These are phyloP conservation scores for Zootoca vivipara DNA, from an alignment of 2,113 vertebrate genomes.

Conservation along the genomic window DNA sequence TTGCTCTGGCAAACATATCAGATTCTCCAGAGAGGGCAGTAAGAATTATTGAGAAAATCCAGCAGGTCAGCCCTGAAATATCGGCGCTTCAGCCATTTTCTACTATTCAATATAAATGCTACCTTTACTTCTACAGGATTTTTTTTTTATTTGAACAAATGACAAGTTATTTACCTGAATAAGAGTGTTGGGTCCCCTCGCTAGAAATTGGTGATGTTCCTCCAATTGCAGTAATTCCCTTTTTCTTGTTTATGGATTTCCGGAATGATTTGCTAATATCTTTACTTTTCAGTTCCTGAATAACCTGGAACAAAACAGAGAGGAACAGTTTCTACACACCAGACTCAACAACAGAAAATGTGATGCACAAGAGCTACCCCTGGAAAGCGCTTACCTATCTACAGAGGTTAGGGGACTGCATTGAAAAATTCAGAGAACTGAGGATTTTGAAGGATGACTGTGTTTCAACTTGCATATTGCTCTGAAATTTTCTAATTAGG, in stretches of 20 bases:
- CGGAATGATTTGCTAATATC: slow-evolving; percentile 91
- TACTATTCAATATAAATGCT: neutral
- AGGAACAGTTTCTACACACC: neutral
- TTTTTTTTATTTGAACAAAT: neutral
- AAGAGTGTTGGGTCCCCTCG: slow-evolving; percentile 96
- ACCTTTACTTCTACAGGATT: neutral
- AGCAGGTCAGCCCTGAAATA: neutral
- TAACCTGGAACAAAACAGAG: slow-evolving; percentile 78
- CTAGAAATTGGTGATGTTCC: slow-evolving; percentile 90
- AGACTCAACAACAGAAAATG: neutral
- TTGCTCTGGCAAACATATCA: neutral
- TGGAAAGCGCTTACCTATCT: neutral
- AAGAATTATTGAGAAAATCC: neutral
- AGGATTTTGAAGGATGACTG: too few relatives aligned
- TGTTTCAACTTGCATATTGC: too few relatives aligned
- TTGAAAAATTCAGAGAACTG: too few relatives aligned
- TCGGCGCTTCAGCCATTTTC: neutral
- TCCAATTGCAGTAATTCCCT: slow-evolving; percentile 93
- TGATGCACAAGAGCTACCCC: neutral
- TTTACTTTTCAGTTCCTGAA: slow-evolving; percentile 94
- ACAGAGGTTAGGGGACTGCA: neutral
- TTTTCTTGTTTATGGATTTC: slow-evolving; percentile 87
- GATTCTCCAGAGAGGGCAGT: neutral
- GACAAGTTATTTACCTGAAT: slow-evolving; percentile 82
- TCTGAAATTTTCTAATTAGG: too few relatives aligned